Percentiles rank a stretch among this genome's conserved stretches.
Conservation (phyloP, 2,113 vertebrate genomes). For the Rhipidura dahli region DNA sequence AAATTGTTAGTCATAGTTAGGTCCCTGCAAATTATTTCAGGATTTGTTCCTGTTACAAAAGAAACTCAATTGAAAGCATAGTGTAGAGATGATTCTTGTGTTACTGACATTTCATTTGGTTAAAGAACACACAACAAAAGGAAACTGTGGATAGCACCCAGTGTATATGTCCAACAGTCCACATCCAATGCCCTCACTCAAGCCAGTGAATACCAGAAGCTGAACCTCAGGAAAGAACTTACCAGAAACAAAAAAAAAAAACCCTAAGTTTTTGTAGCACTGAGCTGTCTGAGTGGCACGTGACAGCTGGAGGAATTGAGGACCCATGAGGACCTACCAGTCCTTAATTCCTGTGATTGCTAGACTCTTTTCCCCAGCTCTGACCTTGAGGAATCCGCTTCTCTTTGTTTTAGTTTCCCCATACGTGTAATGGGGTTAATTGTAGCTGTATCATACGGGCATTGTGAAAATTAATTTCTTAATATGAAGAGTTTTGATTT, state of each 20-base stretch:
- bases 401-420: background rate
- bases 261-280: background rate
- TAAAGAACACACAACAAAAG: background rate
- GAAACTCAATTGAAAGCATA: background rate
- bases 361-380: background rate
- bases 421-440: background rate
- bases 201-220: background rate
- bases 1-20: background rate
- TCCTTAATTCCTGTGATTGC: background rate
- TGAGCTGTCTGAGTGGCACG: background rate
- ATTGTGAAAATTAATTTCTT: background rate
- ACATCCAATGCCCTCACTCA: background rate
- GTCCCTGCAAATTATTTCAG: background rate
- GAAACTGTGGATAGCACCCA: background rate
- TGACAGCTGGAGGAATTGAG: background rate
- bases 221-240: background rate
- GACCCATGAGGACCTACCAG: background rate
- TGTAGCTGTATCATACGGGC: background rate
- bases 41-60: background rate
- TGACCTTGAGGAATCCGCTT: background rate
- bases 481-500: background rate
- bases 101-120: background rate
- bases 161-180: background rate
- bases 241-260: background rate
- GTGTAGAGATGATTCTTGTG: background rate